A percentile compares a stretch with the other conserved stretches of the same genome.
These are phyloP conservation scores for Dinothrombium tinctorium DNA, from an alignment of 1,140 invertebrate genomes.

Conservation along the genomic window DNA sequence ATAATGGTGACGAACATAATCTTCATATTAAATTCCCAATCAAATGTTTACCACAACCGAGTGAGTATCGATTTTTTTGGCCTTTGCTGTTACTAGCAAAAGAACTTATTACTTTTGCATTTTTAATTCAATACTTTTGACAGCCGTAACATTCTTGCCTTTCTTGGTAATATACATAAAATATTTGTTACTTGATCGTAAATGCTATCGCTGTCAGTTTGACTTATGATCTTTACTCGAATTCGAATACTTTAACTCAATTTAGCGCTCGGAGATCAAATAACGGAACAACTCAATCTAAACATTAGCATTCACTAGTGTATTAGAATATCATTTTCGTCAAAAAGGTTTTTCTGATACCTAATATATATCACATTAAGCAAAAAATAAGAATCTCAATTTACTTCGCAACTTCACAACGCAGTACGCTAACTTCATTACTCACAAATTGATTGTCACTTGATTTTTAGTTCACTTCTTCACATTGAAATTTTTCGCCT, in stretches of 20 bases:
- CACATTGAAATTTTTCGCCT: neutral
- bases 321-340: too few relatives aligned
- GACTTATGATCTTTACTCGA: neutral
- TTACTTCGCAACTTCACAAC: too few relatives aligned
- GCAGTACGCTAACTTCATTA: too few relatives aligned
- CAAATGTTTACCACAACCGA: constrained; percentile 46
- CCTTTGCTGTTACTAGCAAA: neutral
- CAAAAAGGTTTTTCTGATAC: too few relatives aligned
- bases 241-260: neutral
- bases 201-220: neutral
- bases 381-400: too few relatives aligned
- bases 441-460: too few relatives aligned
- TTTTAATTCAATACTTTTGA: neutral
- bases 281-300: too few relatives aligned
- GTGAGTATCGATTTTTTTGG: too few relatives aligned
- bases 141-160: neutral
- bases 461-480: neutral
- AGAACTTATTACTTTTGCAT: neutral
- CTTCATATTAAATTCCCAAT: constrained; percentile 25
- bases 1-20: constrained; percentile 16
- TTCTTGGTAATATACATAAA: constrained; percentile 3
- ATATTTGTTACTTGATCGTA: neutral
- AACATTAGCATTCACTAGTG: too few relatives aligned
- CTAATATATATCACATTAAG: too few relatives aligned
- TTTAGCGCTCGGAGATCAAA: too few relatives aligned